Conservation (phyloP, 2,888 invertebrate species). For the Tholera decimalis region DNA sequence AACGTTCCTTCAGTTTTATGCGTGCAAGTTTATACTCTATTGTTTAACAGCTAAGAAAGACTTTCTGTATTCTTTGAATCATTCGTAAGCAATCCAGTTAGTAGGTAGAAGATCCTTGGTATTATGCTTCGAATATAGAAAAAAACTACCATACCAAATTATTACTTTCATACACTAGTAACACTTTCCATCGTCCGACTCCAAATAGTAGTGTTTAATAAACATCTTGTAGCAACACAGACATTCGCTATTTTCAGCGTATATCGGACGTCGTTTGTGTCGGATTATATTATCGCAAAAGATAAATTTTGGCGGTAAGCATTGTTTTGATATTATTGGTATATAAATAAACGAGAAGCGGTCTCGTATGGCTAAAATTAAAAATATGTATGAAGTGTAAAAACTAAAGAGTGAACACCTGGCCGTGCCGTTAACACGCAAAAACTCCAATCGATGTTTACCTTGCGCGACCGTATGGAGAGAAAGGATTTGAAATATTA, state of each 20-base stretch:
- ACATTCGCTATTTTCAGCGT: slow-evolving; percentile 51
- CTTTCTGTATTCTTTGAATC: no score
- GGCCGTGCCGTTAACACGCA: slow-evolving; percentile 61
- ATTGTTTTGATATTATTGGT: slow-evolving; percentile 47
- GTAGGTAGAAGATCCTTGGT: no score
- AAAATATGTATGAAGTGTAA: slow-evolving; percentile 19
- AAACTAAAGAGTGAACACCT: slow-evolving; percentile 30
- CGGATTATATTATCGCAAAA: slow-evolving; percentile 51
- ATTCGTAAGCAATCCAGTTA: no score
- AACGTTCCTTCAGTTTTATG: no score
- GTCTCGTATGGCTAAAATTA: slow-evolving; percentile 19
- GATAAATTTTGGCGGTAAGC: slow-evolving; percentile 70
- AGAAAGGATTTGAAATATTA: slow-evolving; percentile 68
- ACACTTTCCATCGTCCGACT: neutral
- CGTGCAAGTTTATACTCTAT: no score
- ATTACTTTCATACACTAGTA: neutral
- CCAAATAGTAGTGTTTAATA: neutral
- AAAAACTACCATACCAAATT: slow-evolving; percentile 33
- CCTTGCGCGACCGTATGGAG: slow-evolving; percentile 60
- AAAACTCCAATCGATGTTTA: slow-evolving; percentile 82
- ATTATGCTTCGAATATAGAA: no score
- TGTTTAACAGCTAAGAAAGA: no score
- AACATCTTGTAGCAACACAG: slow-evolving; percentile 62
- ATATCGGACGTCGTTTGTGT: slow-evolving; percentile 52
- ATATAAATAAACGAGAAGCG: slow-evolving; percentile 39